These are phyloP conservation scores for Drosophila repleta DNA, from an alignment of 1,140 invertebrate genomes.

Conservation along the genomic window DNA sequence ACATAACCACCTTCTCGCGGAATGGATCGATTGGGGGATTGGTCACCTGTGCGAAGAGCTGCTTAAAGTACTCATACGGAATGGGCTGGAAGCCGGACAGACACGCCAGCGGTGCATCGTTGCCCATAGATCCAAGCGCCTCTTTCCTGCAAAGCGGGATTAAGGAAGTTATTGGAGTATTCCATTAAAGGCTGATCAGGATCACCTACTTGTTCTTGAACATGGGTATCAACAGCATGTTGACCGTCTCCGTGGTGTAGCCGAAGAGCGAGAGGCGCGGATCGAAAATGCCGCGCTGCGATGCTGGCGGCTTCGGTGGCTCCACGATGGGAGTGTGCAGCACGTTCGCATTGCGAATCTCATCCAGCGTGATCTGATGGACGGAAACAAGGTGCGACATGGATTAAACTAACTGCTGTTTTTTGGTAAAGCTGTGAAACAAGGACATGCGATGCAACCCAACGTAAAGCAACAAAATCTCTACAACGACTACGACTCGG, in stretches of 20 bases:
- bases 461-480: constrained; percentile 20
- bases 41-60: constrained; percentile 99
- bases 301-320: constrained; percentile 71
- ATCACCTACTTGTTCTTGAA: constrained; percentile 91
- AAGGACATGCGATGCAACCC: constrained; percentile 33
- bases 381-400: neutral
- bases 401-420: constrained; percentile 5
- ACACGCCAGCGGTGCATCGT: constrained; percentile 98
- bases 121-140: constrained; percentile 99
- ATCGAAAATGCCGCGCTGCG: constrained; percentile 88
- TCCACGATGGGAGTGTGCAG: constrained; percentile 82
- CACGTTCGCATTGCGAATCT: constrained; percentile 84
- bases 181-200: neutral
- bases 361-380: constrained; percentile 85
- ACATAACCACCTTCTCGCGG: constrained; percentile 99
- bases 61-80: constrained; percentile 99
- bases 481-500: constrained; percentile 23
- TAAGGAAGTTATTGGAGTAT: neutral
- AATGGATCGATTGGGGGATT: constrained; percentile 99
- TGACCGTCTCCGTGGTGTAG: constrained; percentile 98
- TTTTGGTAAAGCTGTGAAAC: neutral
- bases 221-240: constrained; percentile 97
- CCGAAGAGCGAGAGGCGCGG: constrained; percentile 95
- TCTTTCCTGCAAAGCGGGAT: constrained; percentile 91
- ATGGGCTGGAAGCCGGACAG: constrained; percentile 97